Percentiles rank a stretch among this genome's conserved stretches.
Conservation (phyloP, 92 coral and sea anemone species). For the Phenganax stokvisi region DNA sequence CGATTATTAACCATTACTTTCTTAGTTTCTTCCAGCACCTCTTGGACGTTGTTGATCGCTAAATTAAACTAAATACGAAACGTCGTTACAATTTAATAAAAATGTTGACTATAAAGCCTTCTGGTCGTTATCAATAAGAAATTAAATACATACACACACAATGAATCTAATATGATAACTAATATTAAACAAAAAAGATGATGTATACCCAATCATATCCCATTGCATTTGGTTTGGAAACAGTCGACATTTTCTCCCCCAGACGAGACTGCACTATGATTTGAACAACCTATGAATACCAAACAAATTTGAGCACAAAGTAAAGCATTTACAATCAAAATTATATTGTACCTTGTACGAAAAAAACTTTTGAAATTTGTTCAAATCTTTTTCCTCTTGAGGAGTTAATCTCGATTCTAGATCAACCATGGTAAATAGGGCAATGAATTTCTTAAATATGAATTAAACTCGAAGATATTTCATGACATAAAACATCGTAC, state of each 20-base stretch:
- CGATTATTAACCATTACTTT: slow-evolving; percentile 61
- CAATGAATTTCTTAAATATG: too few species aligned
- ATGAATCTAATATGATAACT: neutral
- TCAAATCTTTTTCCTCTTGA: slow-evolving; percentile 79
- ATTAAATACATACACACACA: too few species aligned
- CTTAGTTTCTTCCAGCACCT: slow-evolving; percentile 74
- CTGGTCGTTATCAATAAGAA: too few species aligned
- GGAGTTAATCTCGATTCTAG: slow-evolving; percentile 40
- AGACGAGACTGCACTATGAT: slow-evolving; percentile 92
- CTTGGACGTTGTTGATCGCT: slow-evolving; percentile 82
- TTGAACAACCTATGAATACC: slow-evolving; percentile 63
- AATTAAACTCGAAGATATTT: too few species aligned
- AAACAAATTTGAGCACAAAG: neutral
- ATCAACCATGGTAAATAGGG: slow-evolving; percentile 51
- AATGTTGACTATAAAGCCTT: neutral
- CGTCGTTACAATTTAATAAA: neutral
- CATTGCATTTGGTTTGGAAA: slow-evolving; percentile 81
- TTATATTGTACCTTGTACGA: slow-evolving; percentile 64
- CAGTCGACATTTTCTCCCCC: slow-evolving; percentile 73
- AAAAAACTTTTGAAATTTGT: slow-evolving; percentile 86
- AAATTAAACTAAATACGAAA: slow-evolving; percentile 71
- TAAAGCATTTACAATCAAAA: neutral
- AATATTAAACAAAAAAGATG: neutral
- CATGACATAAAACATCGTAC: too few species aligned
- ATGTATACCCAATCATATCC: slow-evolving; percentile 92